Evolutionary conservation across 23 tunicate genomes (phyloP).

Genomic region (Trididemnum clinides): DNA sequence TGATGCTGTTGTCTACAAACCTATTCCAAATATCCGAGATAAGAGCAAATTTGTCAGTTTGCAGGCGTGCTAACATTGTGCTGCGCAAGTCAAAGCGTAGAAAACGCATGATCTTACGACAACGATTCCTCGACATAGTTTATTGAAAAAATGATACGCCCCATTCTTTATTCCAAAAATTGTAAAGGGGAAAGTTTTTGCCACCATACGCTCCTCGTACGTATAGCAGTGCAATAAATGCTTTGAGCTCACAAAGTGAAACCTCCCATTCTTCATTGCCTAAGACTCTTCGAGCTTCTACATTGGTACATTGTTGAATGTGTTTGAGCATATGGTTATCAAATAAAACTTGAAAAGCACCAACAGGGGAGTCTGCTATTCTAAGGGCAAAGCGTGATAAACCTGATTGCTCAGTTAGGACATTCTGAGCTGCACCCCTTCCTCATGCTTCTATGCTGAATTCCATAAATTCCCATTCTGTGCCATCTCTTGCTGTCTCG

Average conservation of each 20-base stretch:
- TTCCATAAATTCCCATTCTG: constrained; percentile 20
- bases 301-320: constrained; percentile 29
- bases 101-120: constrained; percentile 6
- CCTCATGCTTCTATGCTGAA: constrained; percentile 20
- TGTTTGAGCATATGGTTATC: background rate
- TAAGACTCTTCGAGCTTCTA: background rate
- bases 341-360: constrained; percentile 35
- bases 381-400: constrained; percentile 13
- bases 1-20: constrained; percentile 18
- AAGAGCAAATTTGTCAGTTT: constrained; percentile 23
- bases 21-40: constrained; percentile 16
- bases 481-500: constrained; percentile 34
- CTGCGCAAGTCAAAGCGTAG: constrained; percentile 18
- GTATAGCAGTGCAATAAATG: constrained; percentile 13
- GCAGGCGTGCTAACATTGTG: constrained; percentile 13
- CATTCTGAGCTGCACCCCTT: background rate
- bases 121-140: constrained; percentile 22
- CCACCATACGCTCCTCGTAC: constrained; percentile 30
- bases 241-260: background rate
- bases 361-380: constrained; percentile 19
- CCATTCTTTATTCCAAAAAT: constrained; percentile 17
- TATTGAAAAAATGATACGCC: constrained; percentile 3
- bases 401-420: constrained; percentile 25
- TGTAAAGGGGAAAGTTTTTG: constrained; percentile 13
- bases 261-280: constrained; percentile 10